phyloP scores from a whole-genome alignment of 2,888 invertebrate genomes.

The Linyphia triangularis region DNA sequence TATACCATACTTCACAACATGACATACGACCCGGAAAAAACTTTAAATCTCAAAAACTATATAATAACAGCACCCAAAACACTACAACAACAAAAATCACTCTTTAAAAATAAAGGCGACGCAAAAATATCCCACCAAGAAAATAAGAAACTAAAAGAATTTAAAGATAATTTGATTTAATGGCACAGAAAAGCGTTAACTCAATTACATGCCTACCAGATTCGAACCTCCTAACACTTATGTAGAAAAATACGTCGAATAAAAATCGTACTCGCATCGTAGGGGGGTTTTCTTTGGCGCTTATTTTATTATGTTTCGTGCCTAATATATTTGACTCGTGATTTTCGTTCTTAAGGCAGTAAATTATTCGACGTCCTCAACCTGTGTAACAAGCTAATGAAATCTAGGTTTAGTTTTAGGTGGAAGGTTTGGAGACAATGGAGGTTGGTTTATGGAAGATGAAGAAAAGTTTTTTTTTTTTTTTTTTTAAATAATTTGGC shows the following conservation, averaged over 20 bases:
- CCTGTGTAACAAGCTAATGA: neutral
- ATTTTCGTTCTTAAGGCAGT: neutral
- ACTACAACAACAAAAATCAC: conserved; percentile 10
- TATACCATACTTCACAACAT: too few relatives aligned
- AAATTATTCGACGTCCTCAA: neutral
- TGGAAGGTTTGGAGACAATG: neutral
- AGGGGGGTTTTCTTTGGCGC: neutral
- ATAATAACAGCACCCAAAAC: conserved; percentile 20
- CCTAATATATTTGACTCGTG: neutral
- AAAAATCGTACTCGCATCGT: neutral
- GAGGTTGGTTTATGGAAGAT: too few relatives aligned
- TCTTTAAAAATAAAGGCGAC: neutral
- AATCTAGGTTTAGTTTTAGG: neutral
- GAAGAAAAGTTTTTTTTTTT: too few relatives aligned
- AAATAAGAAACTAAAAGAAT: conserved; percentile 3
- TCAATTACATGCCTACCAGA: conserved; percentile 37
- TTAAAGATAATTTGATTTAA: conserved; percentile 62
- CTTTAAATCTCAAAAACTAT: too few relatives aligned
- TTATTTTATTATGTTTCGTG: neutral
- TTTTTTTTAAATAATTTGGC: too few relatives aligned
- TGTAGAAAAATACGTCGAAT: neutral
- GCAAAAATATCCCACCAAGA: neutral
- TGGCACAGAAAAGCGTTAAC: conserved; percentile 28
- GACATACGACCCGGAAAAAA: too few relatives aligned
- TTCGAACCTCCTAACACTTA: neutral